These are phyloP conservation scores for Drepana falcataria DNA, from an alignment of 2,888 invertebrate species.

Conservation along the genomic window DNA sequence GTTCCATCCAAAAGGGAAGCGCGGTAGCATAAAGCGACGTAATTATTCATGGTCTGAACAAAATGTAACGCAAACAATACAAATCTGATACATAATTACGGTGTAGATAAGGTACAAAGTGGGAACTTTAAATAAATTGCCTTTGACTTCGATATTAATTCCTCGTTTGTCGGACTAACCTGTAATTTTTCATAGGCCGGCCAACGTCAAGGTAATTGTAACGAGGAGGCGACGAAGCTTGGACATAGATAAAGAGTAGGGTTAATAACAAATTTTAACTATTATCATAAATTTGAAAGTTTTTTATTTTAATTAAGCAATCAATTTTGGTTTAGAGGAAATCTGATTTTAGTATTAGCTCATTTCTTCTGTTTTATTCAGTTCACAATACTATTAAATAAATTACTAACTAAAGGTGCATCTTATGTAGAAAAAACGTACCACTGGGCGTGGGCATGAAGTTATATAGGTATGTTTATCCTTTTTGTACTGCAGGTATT, in stretches of 20 bases:
- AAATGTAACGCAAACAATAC: constrained; percentile 58
- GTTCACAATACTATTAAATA: not conserved
- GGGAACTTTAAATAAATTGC: constrained; percentile 57
- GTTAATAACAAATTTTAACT: too few species aligned
- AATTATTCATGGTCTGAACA: constrained; percentile 46
- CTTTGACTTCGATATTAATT: constrained; percentile 61
- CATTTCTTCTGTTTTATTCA: too few species aligned
- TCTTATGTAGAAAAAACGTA: too few species aligned
- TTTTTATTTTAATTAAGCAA: too few species aligned
- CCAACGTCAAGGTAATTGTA: constrained; percentile 61
- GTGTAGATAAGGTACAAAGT: constrained; percentile 51
- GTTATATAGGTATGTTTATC: too few species aligned
- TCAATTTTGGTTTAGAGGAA: too few species aligned
- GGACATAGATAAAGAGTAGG: constrained; percentile 38
- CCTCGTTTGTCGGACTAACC: constrained; percentile 60
- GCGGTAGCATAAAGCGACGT: constrained; percentile 26
- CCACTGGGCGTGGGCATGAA: too few species aligned
- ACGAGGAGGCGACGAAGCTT: constrained; percentile 28
- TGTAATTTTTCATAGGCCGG: constrained; percentile 50
- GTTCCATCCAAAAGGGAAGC: constrained; percentile 23
- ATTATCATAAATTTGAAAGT: too few species aligned
- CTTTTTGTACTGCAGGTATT: too few species aligned
- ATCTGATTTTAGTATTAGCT: too few species aligned
- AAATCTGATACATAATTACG: constrained; percentile 60
- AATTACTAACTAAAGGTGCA: not conserved